Evolutionary conservation across 2,113 vertebrate genomes (phyloP), one percentile per base, ranked within the genome.

Genomic region (Seriola dumerili): DNA sequence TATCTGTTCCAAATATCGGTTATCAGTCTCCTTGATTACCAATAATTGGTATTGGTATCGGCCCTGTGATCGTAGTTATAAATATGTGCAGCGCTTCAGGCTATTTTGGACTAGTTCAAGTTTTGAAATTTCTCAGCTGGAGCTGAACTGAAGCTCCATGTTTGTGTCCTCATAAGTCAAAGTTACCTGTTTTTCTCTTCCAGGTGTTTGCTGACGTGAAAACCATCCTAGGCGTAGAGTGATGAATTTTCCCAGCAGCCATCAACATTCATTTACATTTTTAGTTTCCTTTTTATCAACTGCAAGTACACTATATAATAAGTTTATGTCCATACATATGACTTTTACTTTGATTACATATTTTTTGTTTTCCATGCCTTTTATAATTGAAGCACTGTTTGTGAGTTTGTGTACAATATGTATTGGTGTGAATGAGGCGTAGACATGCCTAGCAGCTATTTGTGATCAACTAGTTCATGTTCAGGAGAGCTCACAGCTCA

Each of bases 171-270:
- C 5, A 8, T 23, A 40, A 63, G 48, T 57, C 17, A 54, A 6
- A 10, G 10, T 76, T 32, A 8, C 10, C 1, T 76, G 0, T 50
- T 71, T 40, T 68, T 71, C 73, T 86, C 71, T 92, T 94, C 48
- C 89, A 99, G 98, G 98, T 99, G 91, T 99, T 99, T 92, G 94
- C 91, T 81, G 96, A 97, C 46, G 98, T 99, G 89, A 95, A 97
- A 94, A 92, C 94, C 85, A 90, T 99, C 93, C 96, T 99, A 5
- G 96, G 97, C 90, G 96, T 95, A 91, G 97, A 99, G 93, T 96
- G 91, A 94, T 97, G 95, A 95, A 68, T 29, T 73, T 62, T 42
- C 17, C 50, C 72, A 38, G 8, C 78, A 78, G 86, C 78, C 92
- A 80, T 65, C 77, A 59, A 76, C 76, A 79, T 82, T 83, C 59